Conservation (phyloP, 2,888 invertebrate genomes). For the Geotrupes spiniger region DNA sequence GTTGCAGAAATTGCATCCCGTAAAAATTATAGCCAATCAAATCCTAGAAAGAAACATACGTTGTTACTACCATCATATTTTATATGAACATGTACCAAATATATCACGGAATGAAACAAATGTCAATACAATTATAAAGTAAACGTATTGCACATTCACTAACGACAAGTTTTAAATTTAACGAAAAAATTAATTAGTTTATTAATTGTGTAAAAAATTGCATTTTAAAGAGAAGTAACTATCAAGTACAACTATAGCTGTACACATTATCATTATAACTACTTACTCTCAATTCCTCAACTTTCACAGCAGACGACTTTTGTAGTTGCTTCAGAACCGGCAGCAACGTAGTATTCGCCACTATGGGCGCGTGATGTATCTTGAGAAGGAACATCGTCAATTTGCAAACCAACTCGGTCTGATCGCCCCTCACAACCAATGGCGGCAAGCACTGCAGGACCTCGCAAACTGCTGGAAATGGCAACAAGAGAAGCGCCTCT, state of each 20-base stretch:
- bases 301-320: constrained; percentile 54
- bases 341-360: constrained; percentile 67
- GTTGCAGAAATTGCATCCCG: constrained; percentile 73
- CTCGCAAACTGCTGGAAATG: constrained; percentile 77
- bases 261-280: no score
- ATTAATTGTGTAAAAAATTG: neutral
- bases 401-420: constrained; percentile 74
- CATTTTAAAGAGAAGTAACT: neutral
- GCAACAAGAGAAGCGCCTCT: constrained; percentile 81
- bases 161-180: no score
- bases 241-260: neutral
- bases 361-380: constrained; percentile 76
- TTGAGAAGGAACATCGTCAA: constrained; percentile 73
- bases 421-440: constrained; percentile 65
- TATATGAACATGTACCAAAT: no score
- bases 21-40: constrained; percentile 82
- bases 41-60: constrained; percentile 58
- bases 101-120: no score
- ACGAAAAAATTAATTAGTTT: no score
- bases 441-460: constrained; percentile 69
- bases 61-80: no score
- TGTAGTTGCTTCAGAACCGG: constrained; percentile 64
- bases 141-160: no score
- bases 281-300: constrained; percentile 62
- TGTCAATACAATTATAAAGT: no score